Conservation (phyloP, 2,888 invertebrate species). For the Tetropium fuscum region DNA sequence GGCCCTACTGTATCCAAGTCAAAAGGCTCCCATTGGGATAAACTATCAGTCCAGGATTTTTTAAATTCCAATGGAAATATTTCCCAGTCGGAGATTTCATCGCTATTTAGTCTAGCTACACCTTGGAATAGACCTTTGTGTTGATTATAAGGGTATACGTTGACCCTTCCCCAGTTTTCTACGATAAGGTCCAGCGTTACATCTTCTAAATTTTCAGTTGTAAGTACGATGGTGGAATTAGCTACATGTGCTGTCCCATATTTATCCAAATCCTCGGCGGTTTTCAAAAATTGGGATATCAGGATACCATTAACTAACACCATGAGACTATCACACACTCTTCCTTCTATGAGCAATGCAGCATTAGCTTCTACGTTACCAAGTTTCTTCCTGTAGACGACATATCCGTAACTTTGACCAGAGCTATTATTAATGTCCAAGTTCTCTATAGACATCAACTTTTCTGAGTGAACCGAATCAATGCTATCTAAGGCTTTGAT, state of each 20-base stretch:
- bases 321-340: slow-evolving; percentile 68
- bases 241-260: slow-evolving; percentile 64
- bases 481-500: slow-evolving; percentile 47
- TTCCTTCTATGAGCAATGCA: slow-evolving; percentile 60
- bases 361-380: slow-evolving; percentile 54
- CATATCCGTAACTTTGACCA: slow-evolving; percentile 71
- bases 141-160: slow-evolving; percentile 49
- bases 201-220: slow-evolving; percentile 44
- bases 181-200: slow-evolving; percentile 64
- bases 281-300: slow-evolving; percentile 59
- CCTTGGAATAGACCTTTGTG: slow-evolving; percentile 65
- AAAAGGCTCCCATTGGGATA: slow-evolving; percentile 54
- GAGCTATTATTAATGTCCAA: slow-evolving; percentile 66
- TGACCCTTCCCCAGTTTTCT: slow-evolving; percentile 86
- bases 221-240: slow-evolving; percentile 57
- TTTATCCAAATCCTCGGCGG: slow-evolving; percentile 53
- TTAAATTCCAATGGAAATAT: slow-evolving; percentile 68
- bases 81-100: slow-evolving; percentile 62
- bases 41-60: slow-evolving; percentile 60
- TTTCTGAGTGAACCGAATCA: slow-evolving; percentile 36
- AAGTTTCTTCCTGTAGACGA: slow-evolving; percentile 67
- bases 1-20: slow-evolving; percentile 64
- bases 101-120: slow-evolving; percentile 63
- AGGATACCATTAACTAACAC: slow-evolving; percentile 66
- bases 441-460: slow-evolving; percentile 61